Conservation (phyloP, 2,113 vertebrate genomes). For the Labeo catla region DNA sequence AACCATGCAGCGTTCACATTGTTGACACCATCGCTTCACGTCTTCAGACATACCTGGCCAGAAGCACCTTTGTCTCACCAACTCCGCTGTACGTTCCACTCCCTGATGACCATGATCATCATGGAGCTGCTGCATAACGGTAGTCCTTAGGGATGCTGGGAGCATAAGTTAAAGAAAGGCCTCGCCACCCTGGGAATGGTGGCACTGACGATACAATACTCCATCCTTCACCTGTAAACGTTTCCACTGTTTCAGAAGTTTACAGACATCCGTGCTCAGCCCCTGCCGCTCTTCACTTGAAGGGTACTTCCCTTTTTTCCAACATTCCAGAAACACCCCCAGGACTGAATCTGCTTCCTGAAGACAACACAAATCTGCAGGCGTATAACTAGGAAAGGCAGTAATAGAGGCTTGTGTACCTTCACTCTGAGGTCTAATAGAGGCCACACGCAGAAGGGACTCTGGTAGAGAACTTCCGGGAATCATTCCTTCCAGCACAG, state of each 20-base stretch:
- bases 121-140: neutral
- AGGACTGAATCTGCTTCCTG: neutral
- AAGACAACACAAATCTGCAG: neutral
- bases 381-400: neutral
- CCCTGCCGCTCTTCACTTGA: neutral
- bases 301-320: neutral
- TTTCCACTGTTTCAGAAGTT: neutral
- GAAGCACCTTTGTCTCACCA: neutral
- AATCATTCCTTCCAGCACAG: neutral
- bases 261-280: neutral
- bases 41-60: neutral
- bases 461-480: neutral
- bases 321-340: neutral
- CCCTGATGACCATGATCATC: neutral
- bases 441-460: neutral
- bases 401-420: too few species aligned
- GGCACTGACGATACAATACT: neutral
- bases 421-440: too few species aligned
- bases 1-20: neutral
- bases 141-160: neutral
- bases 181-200: neutral
- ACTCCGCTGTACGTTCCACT: neutral
- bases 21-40: neutral
- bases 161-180: neutral
- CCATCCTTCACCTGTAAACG: neutral